Percentiles rank a stretch among this genome's conserved stretches.
These are phyloP conservation scores for Sminthopsis crassicaudata DNA, from an alignment of 2,113 vertebrate species.

Conservation along the genomic window DNA sequence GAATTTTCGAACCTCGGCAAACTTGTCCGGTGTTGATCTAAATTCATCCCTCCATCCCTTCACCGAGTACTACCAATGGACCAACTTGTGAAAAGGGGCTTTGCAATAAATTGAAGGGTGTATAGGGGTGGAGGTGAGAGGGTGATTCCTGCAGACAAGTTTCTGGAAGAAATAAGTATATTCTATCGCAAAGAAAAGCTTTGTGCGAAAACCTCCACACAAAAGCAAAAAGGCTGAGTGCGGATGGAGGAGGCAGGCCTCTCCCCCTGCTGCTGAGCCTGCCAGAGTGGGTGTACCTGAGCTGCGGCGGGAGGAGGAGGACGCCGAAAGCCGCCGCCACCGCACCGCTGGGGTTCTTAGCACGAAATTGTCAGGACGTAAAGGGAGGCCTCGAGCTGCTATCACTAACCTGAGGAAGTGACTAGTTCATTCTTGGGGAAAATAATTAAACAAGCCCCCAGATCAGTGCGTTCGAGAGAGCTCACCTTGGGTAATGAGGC, in stretches of 20 bases:
- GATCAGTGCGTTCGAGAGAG: neutral
- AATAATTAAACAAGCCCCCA: neutral
- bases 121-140: neutral
- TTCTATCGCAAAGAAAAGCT: slow-evolving; percentile 26
- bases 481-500: neutral
- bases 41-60: neutral
- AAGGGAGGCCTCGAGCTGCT: neutral
- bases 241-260: neutral
- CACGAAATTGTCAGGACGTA: neutral
- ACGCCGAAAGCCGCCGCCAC: neutral
- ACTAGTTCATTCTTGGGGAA: neutral
- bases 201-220: neutral
- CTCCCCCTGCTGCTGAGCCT: neutral
- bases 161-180: neutral
- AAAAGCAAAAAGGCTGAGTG: neutral
- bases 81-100: neutral
- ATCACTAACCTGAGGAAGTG: neutral
- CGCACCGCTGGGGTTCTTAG: neutral
- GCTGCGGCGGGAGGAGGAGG: neutral
- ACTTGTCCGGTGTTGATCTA: neutral
- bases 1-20: rapidly evolving
- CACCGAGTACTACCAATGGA: neutral
- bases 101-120: neutral
- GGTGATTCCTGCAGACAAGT: rapidly evolving
- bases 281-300: neutral